Conservation (phyloP, 2,888 invertebrate species). For the Drosophila quinaria region DNA sequence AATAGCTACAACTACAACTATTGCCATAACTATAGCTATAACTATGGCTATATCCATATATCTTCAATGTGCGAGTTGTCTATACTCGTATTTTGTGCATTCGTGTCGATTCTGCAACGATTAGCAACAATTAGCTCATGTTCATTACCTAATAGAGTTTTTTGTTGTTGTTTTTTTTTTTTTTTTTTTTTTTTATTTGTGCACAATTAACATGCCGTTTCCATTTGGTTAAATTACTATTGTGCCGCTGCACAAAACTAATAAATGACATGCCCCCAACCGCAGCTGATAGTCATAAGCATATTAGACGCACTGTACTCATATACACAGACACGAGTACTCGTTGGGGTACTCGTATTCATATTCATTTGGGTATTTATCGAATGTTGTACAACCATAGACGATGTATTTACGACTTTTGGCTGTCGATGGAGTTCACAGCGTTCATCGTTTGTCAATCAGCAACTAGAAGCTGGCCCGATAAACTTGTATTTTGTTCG, state of each 20-base stretch:
- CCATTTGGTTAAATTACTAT: slow-evolving; percentile 57
- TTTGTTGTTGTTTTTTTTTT: slow-evolving; percentile 19
- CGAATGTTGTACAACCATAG: slow-evolving; percentile 57
- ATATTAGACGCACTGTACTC: slow-evolving; percentile 29
- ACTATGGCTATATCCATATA: slow-evolving; percentile 19
- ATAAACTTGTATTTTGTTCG: slow-evolving; percentile 29
- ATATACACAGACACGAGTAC: neutral
- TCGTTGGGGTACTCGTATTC: neutral
- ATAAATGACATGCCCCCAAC: slow-evolving; percentile 45
- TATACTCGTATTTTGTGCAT: slow-evolving; percentile 34
- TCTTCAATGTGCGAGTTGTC: slow-evolving; percentile 15
- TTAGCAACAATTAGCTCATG: slow-evolving; percentile 74
- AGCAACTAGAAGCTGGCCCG: slow-evolving; percentile 30
- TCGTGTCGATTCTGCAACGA: slow-evolving; percentile 74
- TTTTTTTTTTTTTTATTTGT: slow-evolving; percentile 33
- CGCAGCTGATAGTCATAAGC: slow-evolving; percentile 46
- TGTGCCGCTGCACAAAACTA: slow-evolving; percentile 37
- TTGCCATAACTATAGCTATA: slow-evolving; percentile 5
- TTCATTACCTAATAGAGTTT: slow-evolving; percentile 75
- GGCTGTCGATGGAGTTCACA: slow-evolving; percentile 12
- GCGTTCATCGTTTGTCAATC: slow-evolving; percentile 68
- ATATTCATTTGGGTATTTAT: slow-evolving; percentile 57
- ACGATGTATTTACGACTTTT: slow-evolving; percentile 65
- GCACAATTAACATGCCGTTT: slow-evolving; percentile 73
- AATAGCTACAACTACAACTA: slow-evolving; percentile 40